These are phyloP conservation scores for Prolemur simus DNA, from an alignment of 2,113 vertebrate genomes.

Conservation along the genomic window DNA sequence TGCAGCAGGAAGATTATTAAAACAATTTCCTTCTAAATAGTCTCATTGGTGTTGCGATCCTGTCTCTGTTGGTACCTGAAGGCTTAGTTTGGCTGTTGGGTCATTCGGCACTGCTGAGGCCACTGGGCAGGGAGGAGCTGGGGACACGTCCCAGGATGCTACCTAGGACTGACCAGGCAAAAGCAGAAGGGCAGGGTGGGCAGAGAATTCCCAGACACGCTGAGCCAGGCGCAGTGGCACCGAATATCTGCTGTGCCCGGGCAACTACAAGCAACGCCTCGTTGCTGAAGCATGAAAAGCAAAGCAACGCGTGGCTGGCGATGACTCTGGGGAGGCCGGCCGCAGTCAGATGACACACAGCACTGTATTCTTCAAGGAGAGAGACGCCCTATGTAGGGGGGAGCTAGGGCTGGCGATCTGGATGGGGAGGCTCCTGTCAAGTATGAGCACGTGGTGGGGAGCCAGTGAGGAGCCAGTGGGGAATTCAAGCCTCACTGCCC, in stretches of 20 bases:
- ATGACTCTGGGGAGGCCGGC: background rate
- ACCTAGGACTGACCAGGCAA: background rate
- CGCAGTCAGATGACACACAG: background rate
- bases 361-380: background rate
- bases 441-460: background rate
- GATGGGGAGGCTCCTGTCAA: background rate
- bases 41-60: background rate
- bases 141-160: background rate
- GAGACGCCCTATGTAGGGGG: background rate
- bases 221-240: background rate
- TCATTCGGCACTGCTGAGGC: background rate
- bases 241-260: background rate
- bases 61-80: background rate
- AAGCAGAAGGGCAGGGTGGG: background rate
- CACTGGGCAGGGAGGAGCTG: background rate
- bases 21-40: background rate
- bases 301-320: background rate
- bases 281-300: background rate
- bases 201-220: background rate
- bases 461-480: fast-evolving
- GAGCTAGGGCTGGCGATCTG: background rate
- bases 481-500: background rate
- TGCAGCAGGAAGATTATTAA: background rate
- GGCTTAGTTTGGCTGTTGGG: fast-evolving
- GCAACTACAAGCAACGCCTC: background rate